Evolutionary conservation across 1,140 invertebrate species (phyloP), one percentile per base, ranked within the genome.

Genomic region (Batillaria attramentaria): DNA sequence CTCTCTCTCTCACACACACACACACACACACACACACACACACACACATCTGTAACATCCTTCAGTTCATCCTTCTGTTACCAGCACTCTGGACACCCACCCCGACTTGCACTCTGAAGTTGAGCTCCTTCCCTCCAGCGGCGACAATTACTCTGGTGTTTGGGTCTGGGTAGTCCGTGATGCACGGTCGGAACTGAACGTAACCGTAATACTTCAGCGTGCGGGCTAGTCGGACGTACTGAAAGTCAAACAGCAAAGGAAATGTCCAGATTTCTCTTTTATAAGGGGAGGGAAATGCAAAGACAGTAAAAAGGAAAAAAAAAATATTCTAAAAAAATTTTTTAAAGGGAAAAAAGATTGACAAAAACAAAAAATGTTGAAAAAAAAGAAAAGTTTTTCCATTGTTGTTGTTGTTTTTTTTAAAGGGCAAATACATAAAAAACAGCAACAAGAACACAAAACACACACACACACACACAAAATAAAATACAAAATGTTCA

Each of bases 121-220:
- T 94, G 2, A 97, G 89, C 91, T 97, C 95, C 87, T 94, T 93
- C 89, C 94, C 94, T 50, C 96, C 96, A 88, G 95, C 94, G 66
- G 93, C 93, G 31, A 97, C 93, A 66, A 94, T 87, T 2, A 95
- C 94, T 80, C 91, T 92, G 2, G 95, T 94, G 76, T 93, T 92
- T 37, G 93, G 89, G 62, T 93, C 88, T 0, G 96, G 96, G 92
- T 95, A 97, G 92, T 97, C 95, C 88, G 94, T 94, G 33, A 92
- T 88, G 87, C 95, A 96, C 66, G 93, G 92, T 79, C 93, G 93
- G 84, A 97, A 97, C 84, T 97, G 95, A 76, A 97, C 92, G 87
- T 95, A 96, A 10, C 97, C 96, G 90, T 99, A 99, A 88, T 95
- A 96, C 84, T 96, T 96, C 75, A 97, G 90, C 43, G 93, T 94